These are phyloP conservation scores for human DNA, from an alignment of 2,113 vertebrate species.

Conservation along the genomic window DNA sequence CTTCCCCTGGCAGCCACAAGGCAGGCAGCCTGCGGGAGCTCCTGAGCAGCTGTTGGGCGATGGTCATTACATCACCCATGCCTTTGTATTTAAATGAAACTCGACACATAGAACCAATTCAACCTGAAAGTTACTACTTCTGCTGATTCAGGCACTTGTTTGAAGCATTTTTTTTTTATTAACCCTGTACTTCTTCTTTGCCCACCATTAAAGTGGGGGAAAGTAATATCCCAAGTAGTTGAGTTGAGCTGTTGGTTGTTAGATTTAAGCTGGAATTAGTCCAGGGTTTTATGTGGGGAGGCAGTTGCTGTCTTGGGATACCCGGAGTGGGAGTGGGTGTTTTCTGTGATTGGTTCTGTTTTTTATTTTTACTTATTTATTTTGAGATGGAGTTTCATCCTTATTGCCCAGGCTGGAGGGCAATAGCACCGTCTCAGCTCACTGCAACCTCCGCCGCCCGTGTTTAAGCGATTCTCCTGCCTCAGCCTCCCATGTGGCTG, in stretches of 20 bases:
- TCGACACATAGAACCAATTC: background rate
- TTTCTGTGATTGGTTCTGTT: rapidly evolving
- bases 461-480: too few species aligned
- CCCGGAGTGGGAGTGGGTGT: background rate
- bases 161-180: background rate
- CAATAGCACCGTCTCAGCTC: too few species aligned
- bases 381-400: too few species aligned
- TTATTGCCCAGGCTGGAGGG: too few species aligned
- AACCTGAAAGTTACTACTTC: background rate
- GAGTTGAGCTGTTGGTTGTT: background rate
- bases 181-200: background rate
- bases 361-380: too few species aligned
- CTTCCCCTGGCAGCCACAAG: background rate
- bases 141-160: background rate
- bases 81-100: background rate
- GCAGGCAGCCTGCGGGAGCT: rapidly evolving
- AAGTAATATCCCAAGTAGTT: too few species aligned
- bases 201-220: too few species aligned
- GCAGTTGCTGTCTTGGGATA: background rate
- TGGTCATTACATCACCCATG: background rate
- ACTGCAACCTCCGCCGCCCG: too few species aligned
- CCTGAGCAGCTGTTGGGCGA: background rate
- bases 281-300: background rate
- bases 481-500: too few species aligned
- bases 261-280: background rate